Conservation (phyloP, 2,113 vertebrate species). For the Asarcornis scutulata region DNA sequence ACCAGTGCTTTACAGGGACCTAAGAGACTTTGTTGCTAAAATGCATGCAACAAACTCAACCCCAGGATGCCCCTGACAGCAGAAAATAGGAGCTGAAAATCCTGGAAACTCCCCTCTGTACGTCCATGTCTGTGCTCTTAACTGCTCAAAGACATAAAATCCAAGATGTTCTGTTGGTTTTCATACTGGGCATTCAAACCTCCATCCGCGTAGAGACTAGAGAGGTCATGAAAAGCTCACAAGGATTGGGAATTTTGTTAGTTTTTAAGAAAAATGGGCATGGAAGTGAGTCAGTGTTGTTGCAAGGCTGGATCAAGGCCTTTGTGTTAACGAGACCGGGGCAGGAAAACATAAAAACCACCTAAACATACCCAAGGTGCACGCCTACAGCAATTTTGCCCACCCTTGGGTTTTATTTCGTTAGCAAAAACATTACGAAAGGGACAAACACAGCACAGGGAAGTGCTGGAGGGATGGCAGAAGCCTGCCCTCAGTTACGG, state of each 20-base stretch:
- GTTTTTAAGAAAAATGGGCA: too few relatives aligned
- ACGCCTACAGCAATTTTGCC: neutral
- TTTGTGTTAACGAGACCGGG: neutral
- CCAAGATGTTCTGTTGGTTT: too few relatives aligned
- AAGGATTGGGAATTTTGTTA: too few relatives aligned
- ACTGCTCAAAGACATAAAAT: neutral
- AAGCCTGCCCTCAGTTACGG: neutral
- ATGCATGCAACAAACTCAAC: neutral
- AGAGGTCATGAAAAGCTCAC: neutral
- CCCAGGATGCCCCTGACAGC: neutral
- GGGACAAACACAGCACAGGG: neutral
- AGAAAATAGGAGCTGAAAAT: neutral
- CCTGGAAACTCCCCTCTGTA: neutral
- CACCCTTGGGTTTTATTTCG: neutral
- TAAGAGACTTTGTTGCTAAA: neutral
- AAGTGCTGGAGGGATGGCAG: neutral
- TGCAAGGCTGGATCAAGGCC: neutral
- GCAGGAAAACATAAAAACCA: too few relatives aligned
- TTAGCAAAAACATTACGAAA: neutral
- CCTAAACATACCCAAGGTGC: neutral
- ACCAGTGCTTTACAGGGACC: neutral
- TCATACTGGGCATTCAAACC: fast-evolving
- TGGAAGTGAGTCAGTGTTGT: neutral
- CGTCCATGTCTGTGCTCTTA: neutral
- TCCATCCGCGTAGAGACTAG: neutral